Evolutionary conservation across 2,113 vertebrate genomes (phyloP).

Genomic region (Microcebus tavaratra): DNA sequence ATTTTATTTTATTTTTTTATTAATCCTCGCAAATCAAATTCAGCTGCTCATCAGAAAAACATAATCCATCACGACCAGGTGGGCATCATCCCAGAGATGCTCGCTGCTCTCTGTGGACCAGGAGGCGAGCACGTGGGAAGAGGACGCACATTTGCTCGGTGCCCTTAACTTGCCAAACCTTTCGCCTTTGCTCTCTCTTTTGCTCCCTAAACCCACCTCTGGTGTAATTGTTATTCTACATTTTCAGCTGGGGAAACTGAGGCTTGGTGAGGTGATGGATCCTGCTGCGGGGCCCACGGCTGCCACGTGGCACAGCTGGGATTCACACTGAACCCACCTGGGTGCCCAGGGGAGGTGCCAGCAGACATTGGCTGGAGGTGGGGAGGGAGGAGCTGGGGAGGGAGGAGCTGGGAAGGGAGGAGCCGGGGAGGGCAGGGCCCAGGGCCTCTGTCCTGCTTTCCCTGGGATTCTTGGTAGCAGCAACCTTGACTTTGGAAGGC

Average conservation of each 20-base stretch:
- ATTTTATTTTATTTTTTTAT: too few relatives aligned
- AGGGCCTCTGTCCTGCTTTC: background rate
- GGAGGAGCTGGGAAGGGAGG: background rate
- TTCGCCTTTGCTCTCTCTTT: background rate
- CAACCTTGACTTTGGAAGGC: background rate
- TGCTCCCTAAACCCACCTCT: background rate
- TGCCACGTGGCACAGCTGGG: conserved; percentile 31
- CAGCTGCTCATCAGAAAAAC: too few relatives aligned
- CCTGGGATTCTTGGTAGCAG: background rate
- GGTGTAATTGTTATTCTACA: background rate
- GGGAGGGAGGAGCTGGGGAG: background rate
- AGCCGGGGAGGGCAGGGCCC: background rate
- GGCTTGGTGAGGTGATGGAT: background rate
- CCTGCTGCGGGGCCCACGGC: background rate
- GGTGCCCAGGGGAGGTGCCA: conserved; percentile 20
- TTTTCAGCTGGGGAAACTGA: background rate
- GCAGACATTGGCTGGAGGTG: background rate
- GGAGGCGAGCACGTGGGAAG: background rate
- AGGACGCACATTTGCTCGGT: fast-evolving
- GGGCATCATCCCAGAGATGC: too few relatives aligned
- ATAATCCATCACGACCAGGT: too few relatives aligned
- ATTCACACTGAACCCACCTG: background rate
- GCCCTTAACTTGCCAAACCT: background rate
- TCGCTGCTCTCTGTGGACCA: background rate
- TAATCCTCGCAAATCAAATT: too few relatives aligned